Evolutionary conservation across 2,113 vertebrate species (phyloP).

Genomic region (Hyperoodon ampullatus): DNA sequence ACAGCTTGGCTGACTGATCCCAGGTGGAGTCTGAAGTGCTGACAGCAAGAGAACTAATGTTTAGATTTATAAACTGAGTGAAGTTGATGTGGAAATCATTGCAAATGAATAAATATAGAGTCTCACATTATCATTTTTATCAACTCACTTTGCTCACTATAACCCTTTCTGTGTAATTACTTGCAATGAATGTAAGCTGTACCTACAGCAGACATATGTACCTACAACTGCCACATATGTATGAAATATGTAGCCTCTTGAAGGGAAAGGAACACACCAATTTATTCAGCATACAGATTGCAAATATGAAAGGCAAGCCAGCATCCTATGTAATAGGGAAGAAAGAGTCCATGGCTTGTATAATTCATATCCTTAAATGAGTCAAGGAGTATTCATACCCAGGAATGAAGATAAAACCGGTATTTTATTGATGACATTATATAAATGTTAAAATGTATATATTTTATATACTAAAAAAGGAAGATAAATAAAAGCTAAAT

Average conservation of each 20-base stretch:
- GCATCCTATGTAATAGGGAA: slow-evolving; percentile 29
- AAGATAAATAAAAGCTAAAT: slow-evolving; percentile 71
- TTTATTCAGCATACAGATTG: slow-evolving; percentile 71
- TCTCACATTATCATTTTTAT: slow-evolving; percentile 79
- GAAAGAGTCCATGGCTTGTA: slow-evolving; percentile 53
- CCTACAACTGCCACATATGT: slow-evolving; percentile 71
- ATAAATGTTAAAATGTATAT: slow-evolving; percentile 70
- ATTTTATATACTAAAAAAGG: slow-evolving; percentile 58
- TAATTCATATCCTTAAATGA: slow-evolving; percentile 76
- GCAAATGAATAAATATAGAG: slow-evolving; percentile 76
- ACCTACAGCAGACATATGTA: slow-evolving; percentile 76
- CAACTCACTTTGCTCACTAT: slow-evolving; percentile 69
- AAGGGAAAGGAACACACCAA: slow-evolving; percentile 67
- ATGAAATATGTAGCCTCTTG: slow-evolving; percentile 76
- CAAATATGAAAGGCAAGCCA: slow-evolving; percentile 54
- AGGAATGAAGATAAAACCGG: slow-evolving; percentile 59
- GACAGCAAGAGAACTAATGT: slow-evolving; percentile 80
- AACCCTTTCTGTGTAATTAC: slow-evolving; percentile 75
- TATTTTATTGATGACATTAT: slow-evolving; percentile 67
- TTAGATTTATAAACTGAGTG: slow-evolving; percentile 82
- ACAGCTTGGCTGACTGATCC: slow-evolving; percentile 75
- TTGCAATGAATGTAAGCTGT: slow-evolving; percentile 63
- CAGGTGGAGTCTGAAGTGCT: slow-evolving; percentile 79
- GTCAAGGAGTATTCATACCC: slow-evolving; percentile 66
- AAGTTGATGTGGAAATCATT: slow-evolving; percentile 77